Base-by-base conservation (phyloP, 2,113 vertebrate genomes). In the Narcine bancroftii region DNA sequence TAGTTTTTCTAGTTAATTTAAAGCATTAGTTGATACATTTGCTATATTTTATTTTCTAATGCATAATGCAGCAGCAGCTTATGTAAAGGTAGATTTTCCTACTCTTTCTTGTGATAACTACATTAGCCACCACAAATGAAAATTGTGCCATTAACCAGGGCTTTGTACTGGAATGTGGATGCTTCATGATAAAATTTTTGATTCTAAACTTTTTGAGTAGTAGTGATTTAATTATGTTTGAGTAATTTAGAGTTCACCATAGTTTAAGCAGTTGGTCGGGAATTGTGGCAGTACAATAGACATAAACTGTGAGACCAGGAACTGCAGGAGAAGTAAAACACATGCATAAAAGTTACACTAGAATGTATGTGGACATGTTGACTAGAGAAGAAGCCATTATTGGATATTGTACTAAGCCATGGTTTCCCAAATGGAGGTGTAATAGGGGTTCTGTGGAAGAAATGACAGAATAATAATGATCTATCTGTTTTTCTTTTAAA, bases 21-120 rank as follows among this genome's bases (percentile, higher is more conserved):
- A 56, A 85, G 36, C n/a, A 19, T 36, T 60, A 85, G n/a, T 85
- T 15, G 15, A 66, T 36, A 60, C 50, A 50, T 7, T 33, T 13
- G 2, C 26, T 81, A 50, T 29, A 29, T 29, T 11, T 87, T n/a
- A 87, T 87, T 87, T 36, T 60, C 33, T 60, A 21, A 63, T 87
- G 33, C 33, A 87, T 7, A 60, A 0, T n/a, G 50, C 33, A n/a
- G 72, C n/a, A 75, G 36, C n/a, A 75, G 17, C 53, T 87, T 13
- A 87, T 87, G n/a, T n/a, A 60, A 60, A 60, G 81, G n/a, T 87
- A 87, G 53, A 36, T 60, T 36, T 87, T 87, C 33, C 29, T 60
- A 60, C 15, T 87, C 81, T 36, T 21, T 56, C n/a, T 19, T 36
- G 17, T 6, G 2, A 29, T n/a, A 60, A 53, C 7, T 85, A 85